Evolutionary conservation across 2,797 vertebrate genomes (phyloP).

Genomic region (Coregonus suidteri): DNA sequence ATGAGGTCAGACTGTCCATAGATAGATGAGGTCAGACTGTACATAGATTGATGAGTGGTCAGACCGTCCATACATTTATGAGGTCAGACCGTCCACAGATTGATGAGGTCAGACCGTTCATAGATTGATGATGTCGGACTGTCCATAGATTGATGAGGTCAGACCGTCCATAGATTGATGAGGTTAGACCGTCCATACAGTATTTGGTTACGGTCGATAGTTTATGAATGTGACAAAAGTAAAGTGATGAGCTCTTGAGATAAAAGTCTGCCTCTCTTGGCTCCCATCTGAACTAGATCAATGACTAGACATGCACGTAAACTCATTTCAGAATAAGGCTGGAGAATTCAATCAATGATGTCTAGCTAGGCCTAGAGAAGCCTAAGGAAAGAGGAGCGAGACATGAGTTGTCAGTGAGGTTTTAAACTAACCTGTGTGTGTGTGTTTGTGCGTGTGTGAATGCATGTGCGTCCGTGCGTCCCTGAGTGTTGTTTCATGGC

Average conservation of each 20-base stretch:
- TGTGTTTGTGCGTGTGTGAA: not conserved
- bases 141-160: too few species aligned
- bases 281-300: constrained; percentile 22
- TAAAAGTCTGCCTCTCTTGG: not conserved
- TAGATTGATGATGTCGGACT: too few species aligned
- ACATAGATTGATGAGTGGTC: too few species aligned
- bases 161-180: too few species aligned
- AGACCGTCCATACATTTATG: too few species aligned
- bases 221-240: constrained; percentile 1
- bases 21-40: too few species aligned
- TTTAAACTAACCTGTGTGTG: constrained; percentile 26
- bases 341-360: constrained; percentile 36
- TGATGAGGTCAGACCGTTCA: too few species aligned
- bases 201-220: not conserved
- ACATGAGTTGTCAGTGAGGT: constrained; percentile 37
- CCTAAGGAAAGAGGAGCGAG: not conserved
- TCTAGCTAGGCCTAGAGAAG: not conserved
- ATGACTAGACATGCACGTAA: constrained; percentile 43
- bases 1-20: too few species aligned
- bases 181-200: not conserved
- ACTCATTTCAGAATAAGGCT: constrained; percentile 32
- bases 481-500: too few species aligned
- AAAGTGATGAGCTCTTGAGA: not conserved
- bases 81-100: too few species aligned
- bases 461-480: too few species aligned